Evolutionary conservation across 2,797 vertebrate species (phyloP).

Genomic region (Diplodus puntazzo): DNA sequence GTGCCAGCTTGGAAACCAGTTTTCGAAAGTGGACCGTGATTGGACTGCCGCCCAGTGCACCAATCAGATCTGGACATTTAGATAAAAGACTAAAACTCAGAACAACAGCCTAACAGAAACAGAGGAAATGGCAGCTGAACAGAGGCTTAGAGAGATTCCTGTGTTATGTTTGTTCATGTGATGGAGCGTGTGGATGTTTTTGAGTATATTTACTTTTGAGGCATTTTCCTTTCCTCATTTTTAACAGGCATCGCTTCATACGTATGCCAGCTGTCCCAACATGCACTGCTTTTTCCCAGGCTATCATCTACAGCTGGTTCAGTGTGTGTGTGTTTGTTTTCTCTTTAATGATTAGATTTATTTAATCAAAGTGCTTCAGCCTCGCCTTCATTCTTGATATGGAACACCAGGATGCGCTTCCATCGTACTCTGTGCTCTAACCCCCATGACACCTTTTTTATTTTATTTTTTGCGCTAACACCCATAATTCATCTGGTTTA

Average conservation of each 20-base stretch:
- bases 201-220: slow-evolving; percentile 59
- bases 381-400: slow-evolving; percentile 70
- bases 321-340: slow-evolving; percentile 60
- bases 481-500: slow-evolving; percentile 89
- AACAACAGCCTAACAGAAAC: slow-evolving; percentile 23
- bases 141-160: slow-evolving; percentile 32
- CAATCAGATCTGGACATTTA: slow-evolving; percentile 39
- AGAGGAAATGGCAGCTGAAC: slow-evolving; percentile 49
- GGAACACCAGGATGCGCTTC: slow-evolving; percentile 61
- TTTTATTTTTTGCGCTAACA: slow-evolving; percentile 79
- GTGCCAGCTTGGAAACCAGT: slow-evolving; percentile 7
- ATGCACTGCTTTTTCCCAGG: slow-evolving; percentile 77
- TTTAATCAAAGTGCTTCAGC: slow-evolving; percentile 56
- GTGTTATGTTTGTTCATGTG: background rate
- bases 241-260: slow-evolving; percentile 64
- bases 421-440: slow-evolving; percentile 83
- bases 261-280: slow-evolving; percentile 64
- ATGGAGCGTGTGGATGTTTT: slow-evolving; percentile 24
- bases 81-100: slow-evolving; percentile 21
- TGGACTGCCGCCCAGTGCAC: slow-evolving; percentile 23
- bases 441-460: slow-evolving; percentile 83
- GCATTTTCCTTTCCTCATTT: slow-evolving; percentile 64
- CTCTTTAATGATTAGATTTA: slow-evolving; percentile 48
- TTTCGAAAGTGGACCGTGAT: slow-evolving; percentile 24
- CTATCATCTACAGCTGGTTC: slow-evolving; percentile 64